These are phyloP conservation scores for Osedax fenrisi DNA, from an alignment of 2,888 invertebrate genomes.

Conservation along the genomic window DNA sequence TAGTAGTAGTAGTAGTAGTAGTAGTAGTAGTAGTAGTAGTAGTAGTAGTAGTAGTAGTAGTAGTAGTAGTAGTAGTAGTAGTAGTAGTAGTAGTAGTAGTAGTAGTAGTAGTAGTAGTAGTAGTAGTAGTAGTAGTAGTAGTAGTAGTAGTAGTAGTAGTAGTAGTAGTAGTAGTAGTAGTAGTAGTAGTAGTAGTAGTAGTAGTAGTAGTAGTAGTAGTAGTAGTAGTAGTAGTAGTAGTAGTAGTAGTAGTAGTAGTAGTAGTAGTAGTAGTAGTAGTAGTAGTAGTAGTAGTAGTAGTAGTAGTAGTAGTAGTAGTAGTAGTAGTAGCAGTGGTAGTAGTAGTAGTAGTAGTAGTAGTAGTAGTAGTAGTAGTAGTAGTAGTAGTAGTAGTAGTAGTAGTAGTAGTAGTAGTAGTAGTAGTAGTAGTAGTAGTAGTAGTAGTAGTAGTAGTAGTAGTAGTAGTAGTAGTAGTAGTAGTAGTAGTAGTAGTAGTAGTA, in stretches of 20 bases:
- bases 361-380: not conserved
- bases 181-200: not conserved
- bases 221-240: not conserved
- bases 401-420: not conserved
- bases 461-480: not conserved
- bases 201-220: not conserved
- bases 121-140: not conserved
- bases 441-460: not conserved
- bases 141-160: not conserved
- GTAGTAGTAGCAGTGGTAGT: conserved; percentile 4
- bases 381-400: not conserved
- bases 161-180: not conserved
- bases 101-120: not conserved
- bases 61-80: not conserved
- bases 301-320: conserved; percentile 10
- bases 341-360: not conserved
- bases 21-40: not conserved
- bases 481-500: not conserved
- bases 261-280: conserved; percentile 7
- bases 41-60: not conserved
- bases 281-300: conserved; percentile 8
- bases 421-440: not conserved
- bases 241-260: conserved; percentile 4
- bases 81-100: not conserved
- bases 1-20: not conserved